Evolutionary conservation across 2,888 invertebrate genomes (phyloP).

Genomic region (Drosophila hawaiiensis): DNA sequence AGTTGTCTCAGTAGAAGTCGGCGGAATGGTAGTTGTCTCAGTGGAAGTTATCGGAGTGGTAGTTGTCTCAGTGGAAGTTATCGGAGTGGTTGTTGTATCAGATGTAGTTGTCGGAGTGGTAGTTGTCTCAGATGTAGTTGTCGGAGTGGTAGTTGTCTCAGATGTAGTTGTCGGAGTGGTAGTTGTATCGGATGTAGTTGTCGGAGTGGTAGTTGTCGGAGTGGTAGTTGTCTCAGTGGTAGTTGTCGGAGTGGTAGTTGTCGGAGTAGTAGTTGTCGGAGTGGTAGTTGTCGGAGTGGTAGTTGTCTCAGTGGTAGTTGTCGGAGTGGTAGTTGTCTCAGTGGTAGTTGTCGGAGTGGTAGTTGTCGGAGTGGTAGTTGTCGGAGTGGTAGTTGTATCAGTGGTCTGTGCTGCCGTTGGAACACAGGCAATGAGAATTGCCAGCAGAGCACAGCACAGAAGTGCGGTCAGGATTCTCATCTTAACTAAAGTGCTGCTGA

Average conservation of each 20-base stretch:
- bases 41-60: not conserved
- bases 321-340: too few species aligned
- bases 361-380: not conserved
- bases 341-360: too few species aligned
- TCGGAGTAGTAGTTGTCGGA: too few species aligned
- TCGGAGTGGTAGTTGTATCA: not conserved
- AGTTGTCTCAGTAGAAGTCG: too few species aligned
- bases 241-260: too few species aligned
- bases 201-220: too few species aligned
- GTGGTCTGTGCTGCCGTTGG: not conserved
- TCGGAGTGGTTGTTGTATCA: not conserved
- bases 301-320: too few species aligned
- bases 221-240: too few species aligned
- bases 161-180: too few species aligned
- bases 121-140: rapidly evolving
- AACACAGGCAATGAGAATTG: not conserved
- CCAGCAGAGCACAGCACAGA: not conserved
- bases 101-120: not conserved
- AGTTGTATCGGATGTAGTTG: too few species aligned
- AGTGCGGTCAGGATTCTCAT: not conserved
- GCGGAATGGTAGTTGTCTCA: not conserved
- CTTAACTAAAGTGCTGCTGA: not conserved
- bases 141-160: not conserved
- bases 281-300: too few species aligned
- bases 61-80: not conserved